These are phyloP conservation scores for Mesitornis unicolor DNA, from an alignment of 2,113 vertebrate species.

Conservation along the genomic window DNA sequence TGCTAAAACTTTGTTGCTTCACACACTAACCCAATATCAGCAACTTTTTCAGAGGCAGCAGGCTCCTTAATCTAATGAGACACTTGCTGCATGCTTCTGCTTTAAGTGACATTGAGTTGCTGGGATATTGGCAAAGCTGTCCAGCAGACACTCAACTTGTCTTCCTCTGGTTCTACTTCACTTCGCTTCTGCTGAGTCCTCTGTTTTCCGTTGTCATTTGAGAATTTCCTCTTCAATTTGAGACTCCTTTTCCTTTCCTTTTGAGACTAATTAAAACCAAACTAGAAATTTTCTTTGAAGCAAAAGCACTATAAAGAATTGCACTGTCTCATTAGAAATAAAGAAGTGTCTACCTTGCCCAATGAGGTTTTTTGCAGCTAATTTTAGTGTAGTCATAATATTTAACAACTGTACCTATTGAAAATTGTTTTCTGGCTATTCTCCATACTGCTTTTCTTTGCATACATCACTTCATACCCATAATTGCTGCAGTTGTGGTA, in stretches of 20 bases:
- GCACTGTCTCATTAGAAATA: background rate
- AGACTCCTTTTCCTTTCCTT: too few species aligned
- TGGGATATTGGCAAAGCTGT: conserved; percentile 38
- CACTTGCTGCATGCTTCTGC: background rate
- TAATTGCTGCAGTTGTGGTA: background rate
- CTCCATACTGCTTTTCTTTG: background rate
- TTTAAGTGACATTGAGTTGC: background rate
- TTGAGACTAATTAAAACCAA: conserved; percentile 44
- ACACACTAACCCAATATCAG: background rate
- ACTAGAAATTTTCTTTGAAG: conserved; percentile 10
- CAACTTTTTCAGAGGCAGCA: background rate
- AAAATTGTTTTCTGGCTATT: background rate
- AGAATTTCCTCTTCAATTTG: conserved; percentile 10
- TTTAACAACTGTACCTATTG: background rate
- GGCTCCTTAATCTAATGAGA: background rate
- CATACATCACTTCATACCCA: fast-evolving
- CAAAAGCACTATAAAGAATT: background rate
- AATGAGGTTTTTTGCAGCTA: background rate
- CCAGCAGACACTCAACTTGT: background rate
- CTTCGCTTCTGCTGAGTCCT: background rate
- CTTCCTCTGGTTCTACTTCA: conserved; percentile 9
- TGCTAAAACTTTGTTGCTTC: background rate
- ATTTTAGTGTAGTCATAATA: background rate
- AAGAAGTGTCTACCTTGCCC: background rate
- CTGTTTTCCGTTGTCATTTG: conserved; percentile 7